phyloP scores from a whole-genome alignment of 2,113 vertebrate genomes.

The Pampusana beccarii region DNA sequence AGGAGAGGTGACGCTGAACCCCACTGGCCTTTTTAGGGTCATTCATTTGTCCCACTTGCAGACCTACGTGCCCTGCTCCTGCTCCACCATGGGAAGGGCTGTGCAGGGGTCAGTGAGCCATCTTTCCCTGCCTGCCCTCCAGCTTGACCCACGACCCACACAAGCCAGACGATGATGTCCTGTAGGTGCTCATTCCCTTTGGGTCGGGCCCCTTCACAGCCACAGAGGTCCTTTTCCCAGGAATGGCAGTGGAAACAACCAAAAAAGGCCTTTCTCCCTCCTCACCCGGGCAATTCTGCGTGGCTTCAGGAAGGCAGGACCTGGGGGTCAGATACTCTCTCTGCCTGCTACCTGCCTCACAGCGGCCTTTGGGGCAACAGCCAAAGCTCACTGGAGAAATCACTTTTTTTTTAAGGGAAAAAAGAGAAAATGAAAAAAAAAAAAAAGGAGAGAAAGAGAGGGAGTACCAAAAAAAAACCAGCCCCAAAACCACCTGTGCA shows the following conservation, averaged over 20 bases:
- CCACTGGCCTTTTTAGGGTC: not conserved
- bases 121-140: not conserved
- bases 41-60: not conserved
- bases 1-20: not conserved
- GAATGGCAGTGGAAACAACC: not conserved
- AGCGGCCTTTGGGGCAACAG: not conserved
- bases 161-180: not conserved
- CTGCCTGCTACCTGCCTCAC: not conserved
- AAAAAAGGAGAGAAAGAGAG: not conserved
- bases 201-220: not conserved
- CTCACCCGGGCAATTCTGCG: not conserved
- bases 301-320: not conserved
- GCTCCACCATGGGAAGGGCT: not conserved
- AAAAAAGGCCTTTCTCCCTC: not conserved
- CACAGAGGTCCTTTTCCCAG: not conserved
- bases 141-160: not conserved
- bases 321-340: not conserved
- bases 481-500: not conserved
- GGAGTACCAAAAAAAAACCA: not conserved
- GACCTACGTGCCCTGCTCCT: accelerated
- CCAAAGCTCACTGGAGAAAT: not conserved
- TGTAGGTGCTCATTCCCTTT: not conserved
- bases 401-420: not conserved
- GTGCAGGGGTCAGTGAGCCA: not conserved
- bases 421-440: not conserved